A percentile compares a stretch with the other conserved stretches of the same genome.
These are phyloP conservation scores for Rutilus rutilus DNA, from an alignment of 2,113 vertebrate species.

Conservation along the genomic window DNA sequence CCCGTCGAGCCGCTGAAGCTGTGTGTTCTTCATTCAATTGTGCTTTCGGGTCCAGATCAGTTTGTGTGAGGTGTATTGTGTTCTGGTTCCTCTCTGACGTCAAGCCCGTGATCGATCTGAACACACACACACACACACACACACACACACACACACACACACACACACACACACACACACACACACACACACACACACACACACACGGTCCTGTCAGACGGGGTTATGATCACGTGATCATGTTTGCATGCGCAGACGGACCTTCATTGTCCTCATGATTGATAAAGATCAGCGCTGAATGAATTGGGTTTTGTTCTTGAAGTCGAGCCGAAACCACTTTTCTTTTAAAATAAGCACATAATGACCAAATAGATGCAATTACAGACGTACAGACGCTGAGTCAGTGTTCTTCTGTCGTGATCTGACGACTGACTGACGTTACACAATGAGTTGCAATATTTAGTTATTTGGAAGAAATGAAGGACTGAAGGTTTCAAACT, in stretches of 20 bases:
- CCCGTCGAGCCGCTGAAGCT: not conserved
- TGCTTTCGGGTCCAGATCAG: not conserved
- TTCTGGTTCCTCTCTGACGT: constrained; percentile 13
- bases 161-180: no score
- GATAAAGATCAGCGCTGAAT: constrained; percentile 3
- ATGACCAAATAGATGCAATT: not conserved
- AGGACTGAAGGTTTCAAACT: not conserved
- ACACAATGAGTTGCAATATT: not conserved
- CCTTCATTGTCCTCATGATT: not conserved
- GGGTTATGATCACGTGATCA: not conserved
- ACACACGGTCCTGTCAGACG: no score
- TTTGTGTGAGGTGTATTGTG: constrained; percentile 11
- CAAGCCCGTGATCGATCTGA: no score
- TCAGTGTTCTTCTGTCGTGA: not conserved
- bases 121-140: no score
- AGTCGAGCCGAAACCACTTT: not conserved
- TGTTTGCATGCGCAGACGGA: not conserved
- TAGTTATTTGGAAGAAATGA: not conserved
- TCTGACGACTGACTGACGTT: no score
- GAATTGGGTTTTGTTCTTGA: constrained; percentile 27
- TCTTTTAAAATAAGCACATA: not conserved
- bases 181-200: no score
- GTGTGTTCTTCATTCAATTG: no score
- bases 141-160: no score
- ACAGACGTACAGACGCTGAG: not conserved